These are phyloP conservation scores for Carassius auratus DNA, from an alignment of 2,113 vertebrate genomes.

Conservation along the genomic window DNA sequence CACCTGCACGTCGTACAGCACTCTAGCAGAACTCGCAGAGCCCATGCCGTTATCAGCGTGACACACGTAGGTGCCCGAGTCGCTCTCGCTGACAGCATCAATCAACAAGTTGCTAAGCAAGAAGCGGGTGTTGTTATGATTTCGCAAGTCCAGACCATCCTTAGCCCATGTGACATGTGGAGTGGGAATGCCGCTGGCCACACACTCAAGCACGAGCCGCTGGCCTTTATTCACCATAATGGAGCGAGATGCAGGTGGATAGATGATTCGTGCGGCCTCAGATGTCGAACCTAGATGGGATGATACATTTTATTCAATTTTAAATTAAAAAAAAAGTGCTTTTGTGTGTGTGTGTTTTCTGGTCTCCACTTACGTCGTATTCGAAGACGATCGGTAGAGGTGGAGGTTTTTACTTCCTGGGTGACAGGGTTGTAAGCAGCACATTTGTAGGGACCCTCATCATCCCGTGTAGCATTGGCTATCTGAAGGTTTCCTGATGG, in stretches of 20 bases:
- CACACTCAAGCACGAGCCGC: slow-evolving; percentile 93
- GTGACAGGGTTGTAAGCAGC: slow-evolving; percentile 96
- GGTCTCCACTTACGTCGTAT: slow-evolving; percentile 85
- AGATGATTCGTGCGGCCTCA: slow-evolving; percentile 92
- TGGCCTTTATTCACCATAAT: slow-evolving; percentile 97
- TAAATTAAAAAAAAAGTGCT: no score
- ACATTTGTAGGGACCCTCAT: slow-evolving; percentile 94
- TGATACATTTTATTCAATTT: not conserved
- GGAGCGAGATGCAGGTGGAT: slow-evolving; percentile 88
- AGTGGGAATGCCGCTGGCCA: slow-evolving; percentile 91
- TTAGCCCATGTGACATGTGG: slow-evolving; percentile 93
- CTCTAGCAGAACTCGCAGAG: slow-evolving; percentile 74
- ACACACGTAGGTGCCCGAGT: slow-evolving; percentile 92
- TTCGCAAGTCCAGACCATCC: slow-evolving; percentile 80
- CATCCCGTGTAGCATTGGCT: slow-evolving; percentile 91
- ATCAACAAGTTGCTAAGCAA: slow-evolving; percentile 96
- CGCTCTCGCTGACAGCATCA: slow-evolving; percentile 84
- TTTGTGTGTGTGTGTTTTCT: not conserved
- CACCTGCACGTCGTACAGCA: slow-evolving; percentile 92
- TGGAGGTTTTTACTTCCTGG: slow-evolving; percentile 93
- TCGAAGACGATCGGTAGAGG: slow-evolving; percentile 88
- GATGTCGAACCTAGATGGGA: slow-evolving; percentile 83
- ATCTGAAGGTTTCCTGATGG: slow-evolving; percentile 98
- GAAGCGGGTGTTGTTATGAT: slow-evolving; percentile 91
- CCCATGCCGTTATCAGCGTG: slow-evolving; percentile 87